Percentiles rank a stretch among this genome's conserved stretches.
These are phyloP conservation scores for Drosophila baimaii DNA, from an alignment of 1,140 invertebrate species.

Conservation along the genomic window DNA sequence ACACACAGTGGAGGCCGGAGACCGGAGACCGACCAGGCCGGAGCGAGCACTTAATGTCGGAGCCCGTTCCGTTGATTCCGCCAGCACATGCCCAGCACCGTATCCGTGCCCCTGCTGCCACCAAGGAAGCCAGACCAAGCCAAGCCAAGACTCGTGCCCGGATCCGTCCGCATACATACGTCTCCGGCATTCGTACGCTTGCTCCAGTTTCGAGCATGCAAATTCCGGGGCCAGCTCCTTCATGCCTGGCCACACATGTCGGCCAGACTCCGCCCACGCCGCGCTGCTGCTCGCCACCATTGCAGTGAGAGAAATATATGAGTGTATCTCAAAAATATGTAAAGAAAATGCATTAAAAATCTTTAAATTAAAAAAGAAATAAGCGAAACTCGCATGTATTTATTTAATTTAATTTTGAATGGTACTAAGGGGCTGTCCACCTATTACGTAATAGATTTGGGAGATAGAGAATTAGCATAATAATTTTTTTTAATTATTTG, in stretches of 20 bases:
- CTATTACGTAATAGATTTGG: no score
- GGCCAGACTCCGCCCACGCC: constrained; percentile 41
- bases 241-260: constrained; percentile 81
- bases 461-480: no score
- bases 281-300: constrained; percentile 3
- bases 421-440: no score
- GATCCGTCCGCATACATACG: constrained; percentile 24
- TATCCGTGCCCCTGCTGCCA: constrained; percentile 7
- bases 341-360: neutral
- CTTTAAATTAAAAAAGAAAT: neutral
- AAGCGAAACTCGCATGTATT: no score
- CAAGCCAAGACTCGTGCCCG: constrained; percentile 13
- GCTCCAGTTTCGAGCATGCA: constrained; percentile 69
- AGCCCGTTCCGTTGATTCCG: constrained; percentile 68
- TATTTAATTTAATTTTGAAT: neutral
- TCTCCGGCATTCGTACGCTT: constrained; percentile 50
- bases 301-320: neutral
- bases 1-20: constrained; percentile 3
- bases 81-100: constrained; percentile 42
- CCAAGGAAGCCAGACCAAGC: constrained; percentile 7
- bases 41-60: constrained; percentile 67
- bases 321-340: no score
- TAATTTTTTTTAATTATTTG: no score
- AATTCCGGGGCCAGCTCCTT: constrained; percentile 75
- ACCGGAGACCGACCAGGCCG: constrained; percentile 29